These are phyloP conservation scores for Dynastes tityus DNA, from an alignment of 2,888 invertebrate genomes.

Conservation along the genomic window DNA sequence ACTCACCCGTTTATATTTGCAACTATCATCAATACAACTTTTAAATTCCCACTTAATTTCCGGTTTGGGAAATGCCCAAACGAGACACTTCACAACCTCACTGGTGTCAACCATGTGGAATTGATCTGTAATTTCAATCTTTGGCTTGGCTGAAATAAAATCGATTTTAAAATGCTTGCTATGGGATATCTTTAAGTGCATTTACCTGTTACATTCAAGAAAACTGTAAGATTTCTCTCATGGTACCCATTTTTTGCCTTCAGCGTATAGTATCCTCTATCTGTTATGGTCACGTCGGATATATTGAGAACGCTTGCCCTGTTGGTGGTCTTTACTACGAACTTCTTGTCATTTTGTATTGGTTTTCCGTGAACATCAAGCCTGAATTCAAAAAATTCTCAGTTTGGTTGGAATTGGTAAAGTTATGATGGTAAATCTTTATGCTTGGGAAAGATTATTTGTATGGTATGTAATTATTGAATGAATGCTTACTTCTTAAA, in stretches of 20 bases:
- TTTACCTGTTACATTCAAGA: slow-evolving; percentile 73
- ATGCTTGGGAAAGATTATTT: too few species aligned
- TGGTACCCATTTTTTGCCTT: slow-evolving; percentile 71
- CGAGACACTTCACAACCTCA: slow-evolving; percentile 71
- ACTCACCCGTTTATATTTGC: slow-evolving; percentile 58
- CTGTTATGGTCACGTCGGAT: slow-evolving; percentile 70
- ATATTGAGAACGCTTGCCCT: slow-evolving; percentile 70
- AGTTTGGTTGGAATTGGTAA: too few species aligned
- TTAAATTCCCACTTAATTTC: slow-evolving; percentile 73
- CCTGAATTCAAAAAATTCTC: too few species aligned
- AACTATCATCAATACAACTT: slow-evolving; percentile 69
- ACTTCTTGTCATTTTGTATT: slow-evolving; percentile 53
- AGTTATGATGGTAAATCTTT: not conserved
- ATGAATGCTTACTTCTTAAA: too few species aligned
- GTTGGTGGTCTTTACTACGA: slow-evolving; percentile 58
- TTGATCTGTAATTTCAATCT: slow-evolving; percentile 65
- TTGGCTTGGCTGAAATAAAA: slow-evolving; percentile 71
- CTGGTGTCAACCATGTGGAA: slow-evolving; percentile 70
- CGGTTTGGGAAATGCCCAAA: slow-evolving; percentile 74
- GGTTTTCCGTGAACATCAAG: not conserved
- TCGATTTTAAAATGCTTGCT: slow-evolving; percentile 35
- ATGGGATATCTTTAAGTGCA: too few species aligned
- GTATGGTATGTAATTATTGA: too few species aligned
- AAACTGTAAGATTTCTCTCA: slow-evolving; percentile 70
- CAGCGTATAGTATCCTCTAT: slow-evolving; percentile 76